Evolutionary conservation across 1,140 invertebrate species (phyloP).

Genomic region (Lethrus apterus): DNA sequence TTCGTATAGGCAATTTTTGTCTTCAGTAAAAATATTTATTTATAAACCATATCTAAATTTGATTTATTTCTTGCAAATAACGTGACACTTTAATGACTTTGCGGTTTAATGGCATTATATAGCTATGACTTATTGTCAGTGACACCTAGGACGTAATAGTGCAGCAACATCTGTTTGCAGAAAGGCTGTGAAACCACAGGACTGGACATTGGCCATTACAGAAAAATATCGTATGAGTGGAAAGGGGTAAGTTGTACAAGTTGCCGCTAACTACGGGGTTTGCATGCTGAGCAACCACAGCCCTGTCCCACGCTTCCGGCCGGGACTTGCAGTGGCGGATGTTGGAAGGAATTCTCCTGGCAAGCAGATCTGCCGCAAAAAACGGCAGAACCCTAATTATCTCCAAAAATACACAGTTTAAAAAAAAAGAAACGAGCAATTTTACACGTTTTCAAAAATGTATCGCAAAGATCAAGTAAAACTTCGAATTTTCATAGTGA

Average conservation of each 20-base stretch:
- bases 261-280: constrained; percentile 23
- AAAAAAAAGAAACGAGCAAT: too few species aligned
- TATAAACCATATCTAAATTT: too few species aligned
- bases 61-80: constrained; percentile 10
- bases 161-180: constrained; percentile 21
- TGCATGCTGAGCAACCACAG: constrained; percentile 21
- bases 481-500: too few species aligned
- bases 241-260: constrained; percentile 24
- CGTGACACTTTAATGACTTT: constrained; percentile 13
- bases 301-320: constrained; percentile 11
- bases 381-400: too few species aligned
- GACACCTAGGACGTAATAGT: constrained; percentile 2
- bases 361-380: too few species aligned
- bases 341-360: too few species aligned
- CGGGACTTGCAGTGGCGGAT: constrained; percentile 2
- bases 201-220: constrained; percentile 22
- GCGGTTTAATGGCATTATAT: constrained; percentile 10
- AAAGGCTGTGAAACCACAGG: constrained; percentile 11
- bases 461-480: too few species aligned
- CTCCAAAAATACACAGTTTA: too few species aligned
- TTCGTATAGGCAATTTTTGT: too few species aligned
- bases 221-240: constrained; percentile 25
- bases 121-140: constrained; percentile 14
- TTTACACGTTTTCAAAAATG: too few species aligned
- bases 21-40: too few species aligned